Conservation (phyloP, 2,797 vertebrate genomes). For the Vespertilio murinus region DNA sequence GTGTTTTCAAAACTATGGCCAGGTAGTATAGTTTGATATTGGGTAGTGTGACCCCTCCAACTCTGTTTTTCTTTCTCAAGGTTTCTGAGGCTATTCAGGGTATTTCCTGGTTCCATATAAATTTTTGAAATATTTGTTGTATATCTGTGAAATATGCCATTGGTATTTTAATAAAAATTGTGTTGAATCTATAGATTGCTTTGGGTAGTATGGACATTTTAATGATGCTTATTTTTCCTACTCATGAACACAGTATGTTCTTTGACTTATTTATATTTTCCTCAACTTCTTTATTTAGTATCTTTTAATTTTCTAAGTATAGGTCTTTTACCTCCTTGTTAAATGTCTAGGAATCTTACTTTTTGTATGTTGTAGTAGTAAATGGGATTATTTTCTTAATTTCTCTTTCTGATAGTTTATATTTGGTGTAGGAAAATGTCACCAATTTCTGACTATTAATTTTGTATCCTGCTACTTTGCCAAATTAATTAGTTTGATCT, state of each 20-base stretch:
- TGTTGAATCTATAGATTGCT: background rate
- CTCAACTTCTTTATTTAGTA: background rate
- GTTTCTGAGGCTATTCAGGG: background rate
- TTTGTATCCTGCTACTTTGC: background rate
- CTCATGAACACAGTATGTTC: background rate
- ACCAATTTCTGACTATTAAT: background rate
- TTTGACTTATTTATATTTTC: background rate
- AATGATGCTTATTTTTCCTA: background rate
- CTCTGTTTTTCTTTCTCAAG: background rate
- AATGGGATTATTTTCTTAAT: background rate
- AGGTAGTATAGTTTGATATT: background rate
- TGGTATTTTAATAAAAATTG: background rate
- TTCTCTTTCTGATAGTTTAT: background rate
- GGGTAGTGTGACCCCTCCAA: background rate
- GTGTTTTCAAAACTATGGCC: background rate
- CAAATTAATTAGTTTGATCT: background rate
- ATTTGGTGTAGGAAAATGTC: background rate
- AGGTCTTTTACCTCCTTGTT: background rate
- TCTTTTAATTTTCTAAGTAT: background rate
- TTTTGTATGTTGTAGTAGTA: background rate
- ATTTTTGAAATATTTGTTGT: background rate
- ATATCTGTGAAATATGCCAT: background rate
- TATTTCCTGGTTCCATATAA: background rate
- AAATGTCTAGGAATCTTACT: background rate
- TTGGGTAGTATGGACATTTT: background rate